These are phyloP conservation scores for Chrysodeixis includens DNA, from an alignment of 2,888 invertebrate species.

Conservation along the genomic window DNA sequence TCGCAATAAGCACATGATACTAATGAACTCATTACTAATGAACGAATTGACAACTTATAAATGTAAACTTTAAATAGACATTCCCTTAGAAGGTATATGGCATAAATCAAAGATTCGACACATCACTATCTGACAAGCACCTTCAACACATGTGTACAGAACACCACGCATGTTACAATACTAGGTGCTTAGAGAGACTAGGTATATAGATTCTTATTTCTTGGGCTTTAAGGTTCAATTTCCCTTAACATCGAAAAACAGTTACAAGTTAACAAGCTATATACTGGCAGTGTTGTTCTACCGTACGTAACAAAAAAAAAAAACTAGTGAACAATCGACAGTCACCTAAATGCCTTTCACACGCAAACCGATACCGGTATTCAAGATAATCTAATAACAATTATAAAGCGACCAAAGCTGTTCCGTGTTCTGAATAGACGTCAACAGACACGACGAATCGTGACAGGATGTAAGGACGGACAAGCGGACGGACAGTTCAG, in stretches of 20 bases:
- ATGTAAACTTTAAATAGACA: not conserved
- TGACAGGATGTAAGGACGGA: slow-evolving; percentile 70
- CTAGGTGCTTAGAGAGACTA: not conserved
- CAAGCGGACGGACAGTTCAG: slow-evolving; percentile 68
- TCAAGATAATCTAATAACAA: slow-evolving; percentile 54
- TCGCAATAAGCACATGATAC: no score
- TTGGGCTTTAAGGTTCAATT: not conserved
- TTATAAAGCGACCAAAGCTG: slow-evolving; percentile 37
- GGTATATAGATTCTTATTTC: not conserved
- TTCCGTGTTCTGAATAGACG: slow-evolving; percentile 54
- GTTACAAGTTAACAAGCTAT: no score
- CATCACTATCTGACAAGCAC: not conserved
- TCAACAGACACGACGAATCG: slow-evolving; percentile 70
- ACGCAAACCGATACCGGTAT: slow-evolving; percentile 43
- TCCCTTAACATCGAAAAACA: not conserved
- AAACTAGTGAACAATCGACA: slow-evolving; percentile 18
- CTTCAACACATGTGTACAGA: not conserved
- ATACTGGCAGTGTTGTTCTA: not conserved
- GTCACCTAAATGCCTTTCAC: slow-evolving; percentile 49
- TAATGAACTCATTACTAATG: no score
- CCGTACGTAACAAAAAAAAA: slow-evolving; percentile 35
- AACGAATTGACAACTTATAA: not conserved
- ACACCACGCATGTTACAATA: no score
- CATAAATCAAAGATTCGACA: not conserved
- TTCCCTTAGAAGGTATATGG: not conserved